A percentile compares a stretch with the other conserved stretches of the same genome.
Evolutionary conservation across 1,140 invertebrate genomes (phyloP).

Genomic region (Lepidurus packardi): DNA sequence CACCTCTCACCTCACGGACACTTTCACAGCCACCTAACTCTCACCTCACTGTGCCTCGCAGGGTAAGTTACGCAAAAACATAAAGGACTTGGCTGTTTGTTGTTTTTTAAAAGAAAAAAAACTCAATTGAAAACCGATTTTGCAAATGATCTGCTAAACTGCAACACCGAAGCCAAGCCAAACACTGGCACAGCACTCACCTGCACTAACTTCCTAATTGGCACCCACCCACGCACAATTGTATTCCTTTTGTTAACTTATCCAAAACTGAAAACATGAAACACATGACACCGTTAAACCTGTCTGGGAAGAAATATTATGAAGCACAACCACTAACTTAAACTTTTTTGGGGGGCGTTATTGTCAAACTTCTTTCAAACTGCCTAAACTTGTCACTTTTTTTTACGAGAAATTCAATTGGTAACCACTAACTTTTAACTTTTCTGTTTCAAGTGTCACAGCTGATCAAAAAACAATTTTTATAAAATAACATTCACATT

Average conservation of each 20-base stretch:
- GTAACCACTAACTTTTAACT: background rate
- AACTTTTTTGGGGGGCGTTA: too few species aligned
- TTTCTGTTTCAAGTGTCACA: background rate
- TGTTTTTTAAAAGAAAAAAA: background rate
- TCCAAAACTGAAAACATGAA: background rate
- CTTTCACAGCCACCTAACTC: conserved; percentile 1
- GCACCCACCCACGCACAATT: conserved; percentile 11
- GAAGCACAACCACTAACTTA: background rate
- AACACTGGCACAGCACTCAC: conserved; percentile 20
- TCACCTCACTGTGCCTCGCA: conserved; percentile 7
- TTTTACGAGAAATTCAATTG: too few species aligned
- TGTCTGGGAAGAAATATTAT: background rate
- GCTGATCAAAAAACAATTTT: background rate
- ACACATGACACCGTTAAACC: conserved; percentile 10
- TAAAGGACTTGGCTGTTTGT: background rate
- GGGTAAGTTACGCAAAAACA: background rate
- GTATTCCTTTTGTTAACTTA: background rate
- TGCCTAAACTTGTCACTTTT: too few species aligned
- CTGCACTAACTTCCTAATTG: background rate
- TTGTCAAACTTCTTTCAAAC: too few species aligned
- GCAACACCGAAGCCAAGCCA: conserved; percentile 20
- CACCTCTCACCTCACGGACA: background rate
- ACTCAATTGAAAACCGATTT: background rate
- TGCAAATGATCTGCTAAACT: conserved; percentile 10
- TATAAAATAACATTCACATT: too few species aligned